Evolutionary conservation across 2,113 vertebrate genomes (phyloP), one percentile per base, ranked within the genome.

Genomic region (Gallinago jamesoni): DNA sequence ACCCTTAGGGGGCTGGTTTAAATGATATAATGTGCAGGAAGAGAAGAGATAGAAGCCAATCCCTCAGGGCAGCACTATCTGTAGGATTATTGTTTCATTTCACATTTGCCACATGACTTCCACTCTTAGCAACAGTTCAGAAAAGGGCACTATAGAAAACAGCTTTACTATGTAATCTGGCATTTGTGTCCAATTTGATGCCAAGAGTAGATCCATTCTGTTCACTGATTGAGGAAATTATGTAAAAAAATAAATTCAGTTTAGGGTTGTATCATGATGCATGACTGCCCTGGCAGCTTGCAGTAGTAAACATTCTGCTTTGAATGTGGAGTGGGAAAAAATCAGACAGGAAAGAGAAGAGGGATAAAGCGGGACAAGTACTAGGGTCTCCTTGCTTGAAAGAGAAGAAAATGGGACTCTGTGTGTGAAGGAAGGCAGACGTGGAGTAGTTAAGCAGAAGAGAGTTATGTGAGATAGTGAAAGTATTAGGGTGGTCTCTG

Each of bases 81-180:
- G 45, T 89, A 64, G 73, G 76, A 79, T 87, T 82, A 89, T 62
- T 72, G n/a, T 82, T 89, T 89, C 69, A 74, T 93, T 92, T 80
- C 17, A 52, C 30, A 60, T 84, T 90, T 87, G 41, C 69, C 70
- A 82, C 73, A 25, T 48, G 52, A 27, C 66, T 96, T 87, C 66
- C 17, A 41, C 9, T 84, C 57, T 82, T 84, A 82, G 80, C 45
- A 84, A 55, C 73, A 64, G 47, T 91, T 94, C 92, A 92, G 53
- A 24, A 28, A 69, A 59, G 77, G 45, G 53, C 74, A 62, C 33
- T 84, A 3, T 57, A n/a, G 56, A 76, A 92, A 85, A 68, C 10
- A 77, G 64, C n/a, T 81, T 93, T 77, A 35, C 48, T 73, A 1
- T 81, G 19, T 73, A 81, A 87, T 43, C 14, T 78, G 45, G 47